Evolutionary conservation across 2,888 invertebrate species (phyloP).

Genomic region (Allolobophora icterica): DNA sequence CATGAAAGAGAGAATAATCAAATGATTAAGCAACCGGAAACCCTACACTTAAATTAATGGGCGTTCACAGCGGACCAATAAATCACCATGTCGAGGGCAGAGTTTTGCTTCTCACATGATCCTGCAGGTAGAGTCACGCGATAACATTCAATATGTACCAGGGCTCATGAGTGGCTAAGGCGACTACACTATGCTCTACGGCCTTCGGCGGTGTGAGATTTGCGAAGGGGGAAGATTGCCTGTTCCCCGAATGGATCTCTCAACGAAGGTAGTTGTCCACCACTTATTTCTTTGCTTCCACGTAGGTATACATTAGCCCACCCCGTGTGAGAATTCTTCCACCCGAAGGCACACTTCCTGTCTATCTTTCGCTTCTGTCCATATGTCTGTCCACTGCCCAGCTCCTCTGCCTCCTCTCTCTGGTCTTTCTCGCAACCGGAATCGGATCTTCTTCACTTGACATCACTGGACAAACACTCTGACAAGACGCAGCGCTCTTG

Average conservation of each 20-base stretch:
- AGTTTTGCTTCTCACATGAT: background rate
- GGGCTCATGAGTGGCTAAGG: background rate
- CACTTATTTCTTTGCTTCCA: no score
- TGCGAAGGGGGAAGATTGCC: background rate
- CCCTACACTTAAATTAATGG: background rate
- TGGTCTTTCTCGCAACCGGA: no score
- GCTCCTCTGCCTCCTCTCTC: no score
- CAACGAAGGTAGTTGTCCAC: background rate
- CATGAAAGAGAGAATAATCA: background rate
- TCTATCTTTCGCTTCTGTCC: no score
- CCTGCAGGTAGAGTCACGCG: background rate
- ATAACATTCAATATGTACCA: background rate
- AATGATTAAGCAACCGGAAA: background rate
- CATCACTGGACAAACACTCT: no score
- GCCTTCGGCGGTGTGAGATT: background rate
- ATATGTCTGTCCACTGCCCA: no score
- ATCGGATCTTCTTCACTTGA: no score
- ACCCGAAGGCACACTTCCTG: no score
- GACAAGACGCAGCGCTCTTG: no score
- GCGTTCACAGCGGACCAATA: background rate
- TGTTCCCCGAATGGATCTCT: background rate
- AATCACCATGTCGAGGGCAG: accelerated
- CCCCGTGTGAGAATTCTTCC: no score
- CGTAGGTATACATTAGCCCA: no score
- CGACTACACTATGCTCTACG: background rate